These are phyloP conservation scores for Geopemphigus sp. DNA, from an alignment of 1,140 invertebrate species.

Conservation along the genomic window DNA sequence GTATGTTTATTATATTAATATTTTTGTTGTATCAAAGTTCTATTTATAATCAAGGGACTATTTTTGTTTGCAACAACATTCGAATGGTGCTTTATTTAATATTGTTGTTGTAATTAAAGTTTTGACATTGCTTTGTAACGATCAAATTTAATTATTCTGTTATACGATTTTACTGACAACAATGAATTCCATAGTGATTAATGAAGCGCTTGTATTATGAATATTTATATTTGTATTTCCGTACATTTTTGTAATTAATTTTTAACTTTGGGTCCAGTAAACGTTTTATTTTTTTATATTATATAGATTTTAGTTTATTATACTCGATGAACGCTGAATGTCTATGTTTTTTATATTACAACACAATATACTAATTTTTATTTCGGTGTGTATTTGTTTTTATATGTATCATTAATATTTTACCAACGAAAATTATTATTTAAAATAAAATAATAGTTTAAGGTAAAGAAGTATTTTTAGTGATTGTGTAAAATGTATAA, in stretches of 20 bases:
- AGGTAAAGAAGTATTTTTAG: too few species aligned
- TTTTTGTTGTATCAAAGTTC: not conserved
- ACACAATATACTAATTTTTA: too few species aligned
- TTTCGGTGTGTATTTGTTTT: too few species aligned
- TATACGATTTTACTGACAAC: not conserved
- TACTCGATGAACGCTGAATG: not conserved
- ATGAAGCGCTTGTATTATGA: not conserved
- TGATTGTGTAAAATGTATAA: too few species aligned
- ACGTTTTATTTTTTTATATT: not conserved
- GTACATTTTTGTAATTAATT: not conserved
- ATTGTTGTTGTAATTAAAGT: not conserved
- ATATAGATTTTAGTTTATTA: not conserved
- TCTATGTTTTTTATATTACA: not conserved
- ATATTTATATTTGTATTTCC: not conserved
- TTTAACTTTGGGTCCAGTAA: not conserved
- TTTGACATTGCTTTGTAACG: not conserved
- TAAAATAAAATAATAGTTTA: too few species aligned
- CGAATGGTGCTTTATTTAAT: not conserved
- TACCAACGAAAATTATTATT: too few species aligned
- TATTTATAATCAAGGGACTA: not conserved
- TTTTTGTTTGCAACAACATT: not conserved
- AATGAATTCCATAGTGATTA: not conserved
- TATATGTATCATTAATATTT: too few species aligned
- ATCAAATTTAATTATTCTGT: conserved; percentile 4
- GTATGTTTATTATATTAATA: not conserved